Evolutionary conservation across 2,113 vertebrate genomes (phyloP), one percentile per base, ranked within the genome.

Genomic region (Solenodon paradoxus): DNA sequence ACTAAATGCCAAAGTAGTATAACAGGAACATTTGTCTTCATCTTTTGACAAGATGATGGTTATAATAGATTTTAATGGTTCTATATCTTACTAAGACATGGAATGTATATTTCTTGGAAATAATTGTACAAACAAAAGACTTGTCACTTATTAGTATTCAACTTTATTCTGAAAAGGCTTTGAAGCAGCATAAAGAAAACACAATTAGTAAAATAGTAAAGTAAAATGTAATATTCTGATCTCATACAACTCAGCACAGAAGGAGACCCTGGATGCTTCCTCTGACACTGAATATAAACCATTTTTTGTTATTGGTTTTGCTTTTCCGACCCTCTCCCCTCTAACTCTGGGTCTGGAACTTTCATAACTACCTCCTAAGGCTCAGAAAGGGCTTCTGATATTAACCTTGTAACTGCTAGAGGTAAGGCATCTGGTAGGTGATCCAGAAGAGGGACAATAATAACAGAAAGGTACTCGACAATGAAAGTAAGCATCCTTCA

Each of bases 1-100:
- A 22, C 51, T 77, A 53, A 81, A 74, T 86, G 49, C 42, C 55
- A 95, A 77, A 74, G 53, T 30, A 32, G 4, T 28, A 12, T 81
- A 47, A 61, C 1, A 22, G 9, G 47, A 77, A 88, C 55, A 26
- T 45, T 80, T 84, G 83, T 92, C 40, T 81, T 95, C 26, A 91
- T 68, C 90, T 93, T 97, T 94, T 69, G 63, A 81, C 42, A 85
- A 49, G 42, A 95, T 57, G n/a, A 92, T 89, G 17, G 68, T 9
- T 91, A 47, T 63, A 57, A 75, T 24, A 85, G 68, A 20, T 20
- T 75, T 87, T 89, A 61, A 66, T 61, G 30, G 55, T 55, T 87
- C 42, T 24, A 20, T 87, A 90, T 61, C 85, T 92, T 55, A 68
- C 45, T 35, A 55, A 42, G 30, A 22, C 15, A 83, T 53, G 49